Conservation (phyloP, 2,888 invertebrate genomes). For the Nasonia oneida region DNA sequence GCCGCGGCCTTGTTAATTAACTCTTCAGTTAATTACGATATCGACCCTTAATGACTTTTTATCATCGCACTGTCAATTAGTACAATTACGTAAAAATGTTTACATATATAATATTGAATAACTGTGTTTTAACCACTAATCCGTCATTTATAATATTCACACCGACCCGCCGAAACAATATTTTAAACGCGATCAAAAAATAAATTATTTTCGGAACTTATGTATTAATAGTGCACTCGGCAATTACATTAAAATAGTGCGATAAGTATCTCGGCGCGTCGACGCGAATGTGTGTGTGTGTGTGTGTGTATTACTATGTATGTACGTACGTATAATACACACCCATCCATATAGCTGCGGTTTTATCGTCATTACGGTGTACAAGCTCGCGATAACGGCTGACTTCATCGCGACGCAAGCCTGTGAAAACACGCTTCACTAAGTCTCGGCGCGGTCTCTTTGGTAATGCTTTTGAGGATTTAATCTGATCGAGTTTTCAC, state of each 20-base stretch:
- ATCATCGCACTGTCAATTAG: no score
- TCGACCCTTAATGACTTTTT: no score
- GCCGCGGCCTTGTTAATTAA: not conserved
- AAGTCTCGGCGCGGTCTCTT: not conserved
- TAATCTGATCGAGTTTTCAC: not conserved
- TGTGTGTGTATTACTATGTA: no score
- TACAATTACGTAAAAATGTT: no score
- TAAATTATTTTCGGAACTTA: not conserved
- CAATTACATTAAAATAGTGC: not conserved
- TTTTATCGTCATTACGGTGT: conserved; percentile 20
- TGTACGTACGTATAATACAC: not conserved
- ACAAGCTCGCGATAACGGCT: conserved; percentile 7
- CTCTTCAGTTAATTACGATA: not conserved
- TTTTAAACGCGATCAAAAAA: not conserved
- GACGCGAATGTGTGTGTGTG: no score
- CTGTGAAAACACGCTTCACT: conserved; percentile 23
- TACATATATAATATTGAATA: no score
- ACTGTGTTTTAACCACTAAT: no score
- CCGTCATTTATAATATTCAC: no score
- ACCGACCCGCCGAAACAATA: no score
- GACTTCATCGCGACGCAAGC: not conserved
- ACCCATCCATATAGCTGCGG: not conserved
- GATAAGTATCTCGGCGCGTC: not conserved
- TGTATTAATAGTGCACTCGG: not conserved
- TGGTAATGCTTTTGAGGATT: not conserved